phyloP scores from a whole-genome alignment of 1,140 invertebrate species.

The Parasteatoda tepidariorum region DNA sequence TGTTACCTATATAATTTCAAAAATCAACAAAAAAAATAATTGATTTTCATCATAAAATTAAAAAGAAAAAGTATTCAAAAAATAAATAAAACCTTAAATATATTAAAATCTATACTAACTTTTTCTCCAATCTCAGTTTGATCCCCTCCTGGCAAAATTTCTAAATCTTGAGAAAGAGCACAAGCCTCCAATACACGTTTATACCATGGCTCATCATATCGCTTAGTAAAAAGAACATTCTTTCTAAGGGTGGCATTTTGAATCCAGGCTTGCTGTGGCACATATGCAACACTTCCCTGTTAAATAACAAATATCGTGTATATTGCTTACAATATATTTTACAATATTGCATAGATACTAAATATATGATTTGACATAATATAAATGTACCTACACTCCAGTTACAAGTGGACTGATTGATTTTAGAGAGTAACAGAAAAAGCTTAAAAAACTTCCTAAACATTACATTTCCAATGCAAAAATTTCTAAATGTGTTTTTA shows the following conservation, averaged over 20 bases:
- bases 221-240: constrained; percentile 70
- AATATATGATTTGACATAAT: too few species aligned
- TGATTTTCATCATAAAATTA: not conserved
- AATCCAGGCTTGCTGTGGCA: constrained; percentile 72
- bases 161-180: constrained; percentile 62
- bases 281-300: constrained; percentile 67
- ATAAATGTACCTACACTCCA: too few species aligned
- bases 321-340: too few species aligned
- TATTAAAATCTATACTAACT: constrained; percentile 52
- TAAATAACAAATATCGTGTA: not conserved
- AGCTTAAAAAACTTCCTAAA: too few species aligned
- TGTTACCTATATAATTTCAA: too few species aligned
- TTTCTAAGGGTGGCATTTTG: constrained; percentile 69
- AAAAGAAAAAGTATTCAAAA: not conserved
- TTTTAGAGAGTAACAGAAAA: too few species aligned
- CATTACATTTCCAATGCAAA: too few species aligned
- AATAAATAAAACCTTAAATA: not conserved
- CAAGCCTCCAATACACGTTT: constrained; percentile 62
- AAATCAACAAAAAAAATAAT: too few species aligned
- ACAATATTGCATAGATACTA: too few species aligned
- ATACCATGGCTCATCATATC: constrained; percentile 54
- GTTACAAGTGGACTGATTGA: too few species aligned
- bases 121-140: constrained; percentile 94
- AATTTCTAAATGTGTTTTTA: too few species aligned
- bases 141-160: constrained; percentile 75